Base-by-base conservation (phyloP, 2,797 vertebrate species). In the Discoglossus pictus region DNA sequence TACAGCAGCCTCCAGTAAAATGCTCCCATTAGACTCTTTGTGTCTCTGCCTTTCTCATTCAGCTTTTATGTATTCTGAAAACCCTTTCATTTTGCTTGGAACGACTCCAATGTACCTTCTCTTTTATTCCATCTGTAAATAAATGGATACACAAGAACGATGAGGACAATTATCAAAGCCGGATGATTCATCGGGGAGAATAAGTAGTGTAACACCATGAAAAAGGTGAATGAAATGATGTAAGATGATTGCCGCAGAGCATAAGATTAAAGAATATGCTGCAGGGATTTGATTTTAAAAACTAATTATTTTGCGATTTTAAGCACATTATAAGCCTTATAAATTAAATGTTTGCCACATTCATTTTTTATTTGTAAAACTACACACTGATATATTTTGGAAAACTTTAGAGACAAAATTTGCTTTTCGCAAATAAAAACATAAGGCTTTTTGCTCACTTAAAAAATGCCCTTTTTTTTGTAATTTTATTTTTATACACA, bases 191-290 rank as follows among this genome's bases (percentile, higher is more conserved):
- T 46, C 39, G 27, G 44, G 38, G 35, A 54, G 56, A 61, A 36
- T 24, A 20, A 68, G 46, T 52, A 55, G 34, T 51, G 35, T 44
- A 52, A 17, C 64, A 58, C 43, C 20, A 50, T 66, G n/a, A n/a
- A 66, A 66, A 66, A 52, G 50, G 46, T 68, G 55, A 61, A 68
- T 61, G 56, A 53, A 42, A 59, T 68, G 47, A 68, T 46, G 65
- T 51, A 68, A 68, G 44, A 27, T 40, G 36, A 25, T 47, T 50
- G 46, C 24, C 38, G 7, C 38, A 34, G n/a, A 23, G 44, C 54
- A 31, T 42, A 17, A 15, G 18, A 53, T 52, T 25, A 43, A 23
- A n/a, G 1, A 23, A 11, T 11, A 48, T 31, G n/a, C n/a, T n/a
- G n/a, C n/a, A n/a, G n/a, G n/a, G n/a, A n/a, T n/a, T n/a, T n/a